phyloP scores from a whole-genome alignment of 2,888 invertebrate species.

The Harmothoe impar region DNA sequence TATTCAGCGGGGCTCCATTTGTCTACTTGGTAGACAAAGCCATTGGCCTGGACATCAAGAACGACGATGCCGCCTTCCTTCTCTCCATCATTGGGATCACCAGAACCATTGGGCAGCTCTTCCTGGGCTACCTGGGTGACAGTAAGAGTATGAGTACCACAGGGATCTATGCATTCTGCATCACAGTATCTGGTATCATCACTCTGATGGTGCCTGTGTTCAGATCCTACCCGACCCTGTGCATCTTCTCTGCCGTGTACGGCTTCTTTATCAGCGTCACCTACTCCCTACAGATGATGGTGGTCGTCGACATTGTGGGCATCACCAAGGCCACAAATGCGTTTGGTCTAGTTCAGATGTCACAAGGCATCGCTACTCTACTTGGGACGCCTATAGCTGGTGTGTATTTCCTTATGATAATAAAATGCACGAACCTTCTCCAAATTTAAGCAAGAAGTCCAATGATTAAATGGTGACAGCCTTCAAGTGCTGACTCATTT shows the following conservation, averaged over 20 bases:
- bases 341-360: conserved; percentile 91
- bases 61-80: conserved; percentile 86
- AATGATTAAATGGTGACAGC: neutral
- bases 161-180: conserved; percentile 90
- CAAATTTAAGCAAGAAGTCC: neutral
- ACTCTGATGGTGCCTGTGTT: conserved; percentile 71
- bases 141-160: conserved; percentile 90
- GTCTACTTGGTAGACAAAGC: conserved; percentile 94
- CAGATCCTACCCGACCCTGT: conserved; percentile 67
- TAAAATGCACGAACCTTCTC: neutral
- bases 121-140: conserved; percentile 94
- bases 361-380: conserved; percentile 93
- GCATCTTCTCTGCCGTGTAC: conserved; percentile 84
- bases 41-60: conserved; percentile 85
- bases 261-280: conserved; percentile 94
- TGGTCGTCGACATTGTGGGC: conserved; percentile 93
- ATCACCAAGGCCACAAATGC: conserved; percentile 93
- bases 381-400: conserved; percentile 94
- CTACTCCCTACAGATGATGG: conserved; percentile 93
- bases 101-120: conserved; percentile 89
- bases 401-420: conserved; percentile 79
- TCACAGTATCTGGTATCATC: conserved; percentile 83
- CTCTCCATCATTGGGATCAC: conserved; percentile 89
- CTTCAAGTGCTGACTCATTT: too few species aligned
- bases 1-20: conserved; percentile 94